Percentiles rank a stretch among this genome's conserved stretches.
Conservation (phyloP, 2,888 invertebrate genomes). For the Dynastes tityus region DNA sequence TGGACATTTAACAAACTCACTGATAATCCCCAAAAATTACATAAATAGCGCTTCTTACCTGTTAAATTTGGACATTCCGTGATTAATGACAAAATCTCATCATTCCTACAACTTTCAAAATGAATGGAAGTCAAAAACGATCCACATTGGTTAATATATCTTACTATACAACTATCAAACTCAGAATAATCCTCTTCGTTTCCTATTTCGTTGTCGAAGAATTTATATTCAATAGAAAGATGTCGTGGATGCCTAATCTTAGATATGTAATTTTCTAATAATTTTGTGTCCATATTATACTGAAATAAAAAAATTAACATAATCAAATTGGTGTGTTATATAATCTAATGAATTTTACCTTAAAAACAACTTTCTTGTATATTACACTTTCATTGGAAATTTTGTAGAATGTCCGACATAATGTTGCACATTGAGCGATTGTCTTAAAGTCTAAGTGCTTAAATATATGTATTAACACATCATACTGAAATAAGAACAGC, state of each 20-base stretch:
- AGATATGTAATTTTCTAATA: conserved; percentile 61
- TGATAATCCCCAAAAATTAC: not conserved
- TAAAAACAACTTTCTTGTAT: conserved; percentile 61
- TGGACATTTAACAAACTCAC: not conserved
- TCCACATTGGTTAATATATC: conserved; percentile 60
- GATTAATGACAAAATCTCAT: conserved; percentile 59
- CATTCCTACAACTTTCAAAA: conserved; percentile 61
- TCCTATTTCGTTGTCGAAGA: conserved; percentile 58
- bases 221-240: conserved; percentile 60
- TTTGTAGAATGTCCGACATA: conserved; percentile 62
- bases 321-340: not conserved
- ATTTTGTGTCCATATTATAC: conserved; percentile 61
- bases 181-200: conserved; percentile 59
- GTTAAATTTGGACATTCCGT: conserved; percentile 61
- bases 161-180: conserved; percentile 60
- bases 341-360: conserved; percentile 54
- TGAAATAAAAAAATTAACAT: conserved; percentile 36
- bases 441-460: conserved; percentile 61
- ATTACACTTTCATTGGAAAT: conserved; percentile 60
- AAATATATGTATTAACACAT: conserved; percentile 61
- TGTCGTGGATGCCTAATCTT: conserved; percentile 60
- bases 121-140: conserved; percentile 58
- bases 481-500: conserved; percentile 58
- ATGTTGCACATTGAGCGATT: conserved; percentile 60
- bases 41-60: conserved; percentile 54